Evolutionary conservation across 1,140 invertebrate species (phyloP), one percentile per base, ranked within the genome.

Genomic region (Solenopsis fugax): DNA sequence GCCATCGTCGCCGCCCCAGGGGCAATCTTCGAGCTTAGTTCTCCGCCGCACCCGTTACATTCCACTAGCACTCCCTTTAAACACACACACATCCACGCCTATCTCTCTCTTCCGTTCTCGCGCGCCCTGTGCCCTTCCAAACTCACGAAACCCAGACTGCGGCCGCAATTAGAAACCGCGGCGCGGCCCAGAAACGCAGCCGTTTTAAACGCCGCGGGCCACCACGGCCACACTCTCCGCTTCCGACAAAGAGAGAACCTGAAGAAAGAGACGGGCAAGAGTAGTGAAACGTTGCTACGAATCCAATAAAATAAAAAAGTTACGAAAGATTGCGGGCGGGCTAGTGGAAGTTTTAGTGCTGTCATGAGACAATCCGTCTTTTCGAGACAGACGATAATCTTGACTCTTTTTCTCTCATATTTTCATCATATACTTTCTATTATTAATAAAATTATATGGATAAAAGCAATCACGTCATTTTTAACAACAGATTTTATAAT

Each of bases 121-220:
- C 12, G 21, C 80, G 69, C 81, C 34, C 34, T 67, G 4, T 29
- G 45, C 37, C 69, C 69, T 84, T 37, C 29, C 24, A 54, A 75
- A 80, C 54, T 84, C 52, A 71, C 52, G 64, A 86, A 87, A 88
- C 86, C 65, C 64, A 86, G 84, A 85, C 77, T 73, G 50, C 65
- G 37, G 87, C 73, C 78, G 90, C 87, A 92, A 91, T 92, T 92
- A 92, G 90, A 89, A 85, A 41, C 67, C 76, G 34, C 85, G 76
- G 69, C 58, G 45, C 86, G 62, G 69, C 45, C 52, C 12, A 69
- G 29, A 85, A 58, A 62, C 56, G 64, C 48, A 50, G 67, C 72
- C 37, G 73, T 75, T 64, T 56, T 78, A 71, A 71, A 87, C 60
- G 82, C 89, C 81, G n/a, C 29, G 9, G 69, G 90, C 87, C 87